Percentiles rank a stretch among this genome's conserved stretches.
These are phyloP conservation scores for Gobio gobio DNA, from an alignment of 2,113 vertebrate genomes.

Conservation along the genomic window DNA sequence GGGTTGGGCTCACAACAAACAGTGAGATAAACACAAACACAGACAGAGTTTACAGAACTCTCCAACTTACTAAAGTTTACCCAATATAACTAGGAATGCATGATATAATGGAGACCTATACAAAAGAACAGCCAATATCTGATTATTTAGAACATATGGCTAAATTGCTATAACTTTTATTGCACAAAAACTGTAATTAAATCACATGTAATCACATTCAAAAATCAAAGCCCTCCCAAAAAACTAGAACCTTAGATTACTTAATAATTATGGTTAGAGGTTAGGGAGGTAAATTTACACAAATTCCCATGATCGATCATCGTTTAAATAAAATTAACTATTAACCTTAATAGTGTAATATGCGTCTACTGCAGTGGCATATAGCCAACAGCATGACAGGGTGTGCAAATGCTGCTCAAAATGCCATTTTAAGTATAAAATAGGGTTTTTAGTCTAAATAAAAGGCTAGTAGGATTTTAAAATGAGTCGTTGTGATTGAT, in stretches of 20 bases:
- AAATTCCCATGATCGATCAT: no score
- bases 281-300: no score
- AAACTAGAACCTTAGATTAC: neutral
- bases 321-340: no score
- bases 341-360: no score
- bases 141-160: neutral
- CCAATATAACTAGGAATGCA: neutral
- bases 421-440: no score
- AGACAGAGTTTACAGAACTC: neutral
- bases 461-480: no score
- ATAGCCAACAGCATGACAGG: no score
- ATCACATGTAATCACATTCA: neutral
- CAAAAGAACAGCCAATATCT: neutral
- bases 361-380: no score
- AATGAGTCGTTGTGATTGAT: no score
- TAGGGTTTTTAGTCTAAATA: no score
- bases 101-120: neutral
- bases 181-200: neutral
- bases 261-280: neutral
- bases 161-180: neutral
- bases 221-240: neutral
- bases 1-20: slow-evolving; percentile 23
- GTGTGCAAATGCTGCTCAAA: no score
- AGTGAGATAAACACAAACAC: slow-evolving; percentile 25
- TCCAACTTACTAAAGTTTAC: neutral